phyloP scores from a whole-genome alignment of 2,888 invertebrate genomes.

The Netelia fuscicornis region DNA sequence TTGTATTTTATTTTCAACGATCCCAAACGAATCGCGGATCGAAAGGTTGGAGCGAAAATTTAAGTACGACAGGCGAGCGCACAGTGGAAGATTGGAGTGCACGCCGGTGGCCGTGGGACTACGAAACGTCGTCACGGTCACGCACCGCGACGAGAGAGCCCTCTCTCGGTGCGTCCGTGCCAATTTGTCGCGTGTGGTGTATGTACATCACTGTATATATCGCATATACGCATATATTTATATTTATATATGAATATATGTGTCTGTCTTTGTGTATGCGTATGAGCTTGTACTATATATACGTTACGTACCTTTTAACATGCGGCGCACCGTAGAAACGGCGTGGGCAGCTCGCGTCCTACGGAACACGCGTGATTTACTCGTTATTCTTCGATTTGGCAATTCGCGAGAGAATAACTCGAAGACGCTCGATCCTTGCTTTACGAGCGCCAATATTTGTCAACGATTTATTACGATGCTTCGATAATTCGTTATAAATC shows the following conservation, averaged over 20 bases:
- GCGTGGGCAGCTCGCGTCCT: constrained; percentile 67
- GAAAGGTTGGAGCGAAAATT: constrained; percentile 58
- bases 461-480: neutral
- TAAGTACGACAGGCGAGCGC: constrained; percentile 34
- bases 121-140: constrained; percentile 71
- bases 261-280: neutral
- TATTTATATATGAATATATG: constrained; percentile 16
- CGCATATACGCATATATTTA: constrained; percentile 21
- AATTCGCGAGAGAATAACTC: constrained; percentile 37
- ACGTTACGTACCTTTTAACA: constrained; percentile 4
- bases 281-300: constrained; percentile 13
- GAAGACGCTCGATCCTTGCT: constrained; percentile 24
- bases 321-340: constrained; percentile 47
- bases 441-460: constrained; percentile 3
- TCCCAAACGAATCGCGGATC: constrained; percentile 23
- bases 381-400: constrained; percentile 64
- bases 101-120: constrained; percentile 71
- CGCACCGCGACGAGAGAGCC: constrained; percentile 62
- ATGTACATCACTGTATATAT: neutral
- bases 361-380: constrained; percentile 66
- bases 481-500: neutral
- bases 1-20: neutral
- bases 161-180: constrained; percentile 64
- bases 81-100: constrained; percentile 64
- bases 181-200: constrained; percentile 69